Evolutionary conservation across 2,797 vertebrate genomes (phyloP).

Genomic region (Pangasius macronema): DNA sequence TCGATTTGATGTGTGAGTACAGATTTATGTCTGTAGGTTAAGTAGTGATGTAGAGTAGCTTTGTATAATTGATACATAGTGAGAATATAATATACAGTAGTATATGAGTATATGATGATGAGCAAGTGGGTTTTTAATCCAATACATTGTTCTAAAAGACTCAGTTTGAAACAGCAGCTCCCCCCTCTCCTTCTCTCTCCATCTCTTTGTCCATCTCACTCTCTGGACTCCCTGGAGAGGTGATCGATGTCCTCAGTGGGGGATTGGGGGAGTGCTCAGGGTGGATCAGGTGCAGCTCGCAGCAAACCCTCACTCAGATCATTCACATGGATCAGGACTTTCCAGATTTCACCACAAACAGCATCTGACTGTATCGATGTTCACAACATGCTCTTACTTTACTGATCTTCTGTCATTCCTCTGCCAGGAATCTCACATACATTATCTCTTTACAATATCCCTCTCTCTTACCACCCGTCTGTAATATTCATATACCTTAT

Average conservation of each 20-base stretch:
- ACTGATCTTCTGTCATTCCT: background rate
- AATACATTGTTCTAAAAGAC: slow-evolving; percentile 27
- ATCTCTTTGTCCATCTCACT: slow-evolving; percentile 15
- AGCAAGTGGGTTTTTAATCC: slow-evolving; percentile 5
- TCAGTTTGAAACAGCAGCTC: slow-evolving; percentile 20
- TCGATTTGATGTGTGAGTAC: slow-evolving; percentile 94
- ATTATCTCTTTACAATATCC: background rate
- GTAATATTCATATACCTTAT: slow-evolving; percentile 11
- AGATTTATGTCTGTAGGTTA: background rate
- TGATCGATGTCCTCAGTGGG: slow-evolving; percentile 50
- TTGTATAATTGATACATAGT: background rate
- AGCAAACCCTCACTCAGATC: slow-evolving; percentile 39
- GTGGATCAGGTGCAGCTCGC: slow-evolving; percentile 51
- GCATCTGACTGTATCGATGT: slow-evolving; percentile 1
- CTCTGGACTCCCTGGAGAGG: slow-evolving; percentile 14
- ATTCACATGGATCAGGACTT: slow-evolving; percentile 45
- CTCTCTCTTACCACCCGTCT: slow-evolving; percentile 1
- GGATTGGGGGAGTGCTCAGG: slow-evolving; percentile 17
- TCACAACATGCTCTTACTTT: background rate
- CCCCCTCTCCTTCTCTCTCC: background rate
- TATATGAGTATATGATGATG: background rate
- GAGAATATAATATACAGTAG: slow-evolving; percentile 7
- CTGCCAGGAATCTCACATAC: background rate
- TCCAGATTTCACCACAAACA: slow-evolving; percentile 21
- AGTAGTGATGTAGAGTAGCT: background rate